Base-by-base conservation (phyloP, 2,888 invertebrate genomes). In the Callosobruchus maculatus region DNA sequence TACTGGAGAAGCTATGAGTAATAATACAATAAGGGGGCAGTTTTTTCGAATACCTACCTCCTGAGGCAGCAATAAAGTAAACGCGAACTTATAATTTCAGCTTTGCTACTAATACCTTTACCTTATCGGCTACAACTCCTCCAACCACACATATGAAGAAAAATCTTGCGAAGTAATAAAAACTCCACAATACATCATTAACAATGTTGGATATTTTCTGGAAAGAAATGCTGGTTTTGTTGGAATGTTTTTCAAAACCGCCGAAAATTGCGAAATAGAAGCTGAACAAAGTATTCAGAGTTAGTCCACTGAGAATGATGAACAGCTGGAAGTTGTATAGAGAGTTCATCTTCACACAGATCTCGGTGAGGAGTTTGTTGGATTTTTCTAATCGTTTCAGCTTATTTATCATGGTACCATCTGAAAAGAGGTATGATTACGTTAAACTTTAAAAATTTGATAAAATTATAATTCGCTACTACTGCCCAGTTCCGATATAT, bases 261-360 rank as follows among this genome's bases (percentile, higher is more conserved):
- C 79, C 79, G 74, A 76, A 79, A 72, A 79, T 78, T 30, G 79
- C 72, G 67, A 79, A 79, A 71, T 79, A 79, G 21, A 79, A 76
- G 49, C 75, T 76, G 71, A 78, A 77, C 70, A 79, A 71, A 4
- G 76, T 76, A 70, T 77, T 78, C 66, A 77, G 49, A 66, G 73
- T 74, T 26, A 78, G 73, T 21, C 77, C 74, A 26, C 72, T 70
- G 22, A 79, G 70, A 21, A 76, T 77, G 13, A 74, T 49, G 18
- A 79, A 73, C 4, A 79, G 68, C 71, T 77, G 76, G 21, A 76
- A 71, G 31, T 75, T 74, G 72, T 75, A 76, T 1, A 76, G 31
- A 2, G 71, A 30, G 67, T 78, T 78, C 0, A 79, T 49, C 68
- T 77, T 72, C 67, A 66, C 22, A 30, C 75, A 75, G 21, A 73